Conservation (phyloP, 2,888 invertebrate species). For the Nycteola revayana region DNA sequence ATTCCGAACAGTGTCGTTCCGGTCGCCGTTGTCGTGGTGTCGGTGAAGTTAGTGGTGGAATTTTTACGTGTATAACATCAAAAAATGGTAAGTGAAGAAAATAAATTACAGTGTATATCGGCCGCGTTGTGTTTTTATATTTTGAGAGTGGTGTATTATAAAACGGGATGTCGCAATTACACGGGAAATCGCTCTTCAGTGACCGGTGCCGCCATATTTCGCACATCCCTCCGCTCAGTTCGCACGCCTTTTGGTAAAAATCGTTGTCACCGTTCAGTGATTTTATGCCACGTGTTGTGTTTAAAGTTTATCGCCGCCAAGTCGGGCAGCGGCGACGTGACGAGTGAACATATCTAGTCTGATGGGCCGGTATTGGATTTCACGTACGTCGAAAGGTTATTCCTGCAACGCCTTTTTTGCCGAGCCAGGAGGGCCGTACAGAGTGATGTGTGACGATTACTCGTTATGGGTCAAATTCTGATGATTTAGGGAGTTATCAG, state of each 20-base stretch:
- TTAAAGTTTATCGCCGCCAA: slow-evolving; percentile 36
- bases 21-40: slow-evolving; percentile 79
- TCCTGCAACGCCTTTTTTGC: slow-evolving; percentile 75
- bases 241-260: slow-evolving; percentile 76
- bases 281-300: slow-evolving; percentile 79
- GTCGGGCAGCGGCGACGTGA: slow-evolving; percentile 28
- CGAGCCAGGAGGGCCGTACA: slow-evolving; percentile 37
- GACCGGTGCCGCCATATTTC: slow-evolving; percentile 82
- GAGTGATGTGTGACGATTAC: slow-evolving; percentile 26
- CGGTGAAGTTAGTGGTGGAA: slow-evolving; percentile 77
- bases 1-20: slow-evolving; percentile 77
- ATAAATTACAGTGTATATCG: slow-evolving; percentile 61
- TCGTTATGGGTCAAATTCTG: slow-evolving; percentile 24
- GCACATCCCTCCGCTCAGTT: slow-evolving; percentile 71
- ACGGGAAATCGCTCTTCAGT: slow-evolving; percentile 51
- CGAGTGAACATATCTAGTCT: slow-evolving; percentile 32
- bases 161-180: slow-evolving; percentile 50
- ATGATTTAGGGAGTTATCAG: slow-evolving; percentile 45
- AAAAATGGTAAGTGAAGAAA: slow-evolving; percentile 79
- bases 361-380: slow-evolving; percentile 73
- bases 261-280: slow-evolving; percentile 77
- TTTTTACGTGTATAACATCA: slow-evolving; percentile 80
- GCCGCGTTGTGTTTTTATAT: slow-evolving; percentile 52
- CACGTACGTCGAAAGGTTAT: slow-evolving; percentile 72
- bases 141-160: slow-evolving; percentile 40